Conservation (phyloP, 2,113 vertebrate species). For the Crypturellus undulatus region DNA sequence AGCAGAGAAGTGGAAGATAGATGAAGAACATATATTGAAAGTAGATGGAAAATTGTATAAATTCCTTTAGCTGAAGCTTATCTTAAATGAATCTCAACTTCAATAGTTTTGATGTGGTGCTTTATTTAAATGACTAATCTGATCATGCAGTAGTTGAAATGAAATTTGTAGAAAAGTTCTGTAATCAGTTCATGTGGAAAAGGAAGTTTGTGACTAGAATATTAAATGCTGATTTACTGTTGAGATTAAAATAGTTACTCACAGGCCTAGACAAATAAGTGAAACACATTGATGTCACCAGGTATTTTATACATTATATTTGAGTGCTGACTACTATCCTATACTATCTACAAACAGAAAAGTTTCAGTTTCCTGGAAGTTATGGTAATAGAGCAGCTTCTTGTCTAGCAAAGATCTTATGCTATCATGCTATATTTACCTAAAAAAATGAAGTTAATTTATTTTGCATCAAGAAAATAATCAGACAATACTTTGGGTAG, state of each 20-base stretch:
- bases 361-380: constrained; percentile 20
- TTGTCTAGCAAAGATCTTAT: constrained; percentile 1
- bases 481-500: neutral
- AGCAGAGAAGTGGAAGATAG: neutral
- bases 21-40: neutral
- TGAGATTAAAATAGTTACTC: neutral
- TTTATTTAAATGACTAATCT: constrained; percentile 9
- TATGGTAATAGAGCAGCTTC: neutral
- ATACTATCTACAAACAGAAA: constrained; percentile 32
- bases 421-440: neutral
- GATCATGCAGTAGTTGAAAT: constrained; percentile 17
- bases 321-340: neutral
- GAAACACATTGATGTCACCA: neutral
- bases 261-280: neutral
- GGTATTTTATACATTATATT: neutral
- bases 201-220: neutral
- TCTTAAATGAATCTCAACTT: neutral
- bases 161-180: constrained; percentile 21
- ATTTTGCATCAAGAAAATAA: constrained; percentile 1
- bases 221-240: neutral
- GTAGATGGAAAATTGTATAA: neutral
- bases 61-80: neutral
- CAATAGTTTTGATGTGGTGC: neutral
- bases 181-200: neutral
- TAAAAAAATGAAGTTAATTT: neutral